These are phyloP conservation scores for Zaprionus kolodkinae DNA, from an alignment of 1,140 invertebrate species.

Conservation along the genomic window DNA sequence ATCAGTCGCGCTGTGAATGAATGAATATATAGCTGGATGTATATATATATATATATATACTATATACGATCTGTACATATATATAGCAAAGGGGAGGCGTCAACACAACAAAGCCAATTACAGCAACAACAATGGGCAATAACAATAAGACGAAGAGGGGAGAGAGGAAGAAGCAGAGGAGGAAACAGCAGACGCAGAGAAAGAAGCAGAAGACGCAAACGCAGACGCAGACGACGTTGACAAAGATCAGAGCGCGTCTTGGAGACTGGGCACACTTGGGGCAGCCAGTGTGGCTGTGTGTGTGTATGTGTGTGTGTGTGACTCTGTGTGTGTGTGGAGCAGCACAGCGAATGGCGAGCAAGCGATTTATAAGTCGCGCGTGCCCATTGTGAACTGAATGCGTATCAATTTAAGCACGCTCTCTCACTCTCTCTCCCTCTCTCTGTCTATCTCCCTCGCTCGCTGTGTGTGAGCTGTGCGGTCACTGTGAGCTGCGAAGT, in stretches of 20 bases:
- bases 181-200: slow-evolving; percentile 25
- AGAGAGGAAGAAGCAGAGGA: not conserved
- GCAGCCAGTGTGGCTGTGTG: slow-evolving; percentile 14
- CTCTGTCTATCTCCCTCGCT: not conserved
- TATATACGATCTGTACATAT: slow-evolving; percentile 40
- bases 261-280: slow-evolving; percentile 55
- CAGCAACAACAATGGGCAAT: slow-evolving; percentile 33
- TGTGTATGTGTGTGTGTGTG: slow-evolving; percentile 32
- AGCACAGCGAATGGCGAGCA: slow-evolving; percentile 66
- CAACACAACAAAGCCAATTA: slow-evolving; percentile 38
- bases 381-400: slow-evolving; percentile 56
- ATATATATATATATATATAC: slow-evolving; percentile 10
- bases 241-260: slow-evolving; percentile 73
- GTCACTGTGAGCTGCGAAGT: no score
- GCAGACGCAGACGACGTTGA: slow-evolving; percentile 45
- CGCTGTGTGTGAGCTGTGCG: not conserved
- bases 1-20: slow-evolving; percentile 71
- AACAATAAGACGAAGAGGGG: slow-evolving; percentile 43
- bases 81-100: slow-evolving; percentile 77
- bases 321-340: slow-evolving; percentile 25
- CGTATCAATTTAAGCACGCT: slow-evolving; percentile 38
- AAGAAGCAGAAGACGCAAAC: slow-evolving; percentile 7
- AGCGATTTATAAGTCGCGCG: slow-evolving; percentile 61
- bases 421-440: not conserved
- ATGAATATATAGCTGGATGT: slow-evolving; percentile 58